phyloP scores from a whole-genome alignment of 2,888 invertebrate species.

The Rambutsinella grinnellia region DNA sequence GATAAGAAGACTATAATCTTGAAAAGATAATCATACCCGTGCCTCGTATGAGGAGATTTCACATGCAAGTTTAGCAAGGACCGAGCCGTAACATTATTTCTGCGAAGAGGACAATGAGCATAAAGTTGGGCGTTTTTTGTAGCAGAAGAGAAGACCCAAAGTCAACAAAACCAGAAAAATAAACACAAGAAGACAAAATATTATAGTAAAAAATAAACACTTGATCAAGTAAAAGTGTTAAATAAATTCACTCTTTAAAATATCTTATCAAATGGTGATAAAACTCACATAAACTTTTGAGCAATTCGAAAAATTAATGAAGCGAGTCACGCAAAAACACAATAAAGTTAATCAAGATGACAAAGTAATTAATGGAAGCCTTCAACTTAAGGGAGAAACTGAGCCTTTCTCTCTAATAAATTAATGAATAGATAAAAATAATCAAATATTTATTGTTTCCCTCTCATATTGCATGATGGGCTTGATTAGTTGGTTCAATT shows the following conservation, averaged over 20 bases:
- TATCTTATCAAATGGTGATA: no score
- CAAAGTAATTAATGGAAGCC: not conserved
- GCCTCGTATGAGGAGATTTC: conserved; percentile 67
- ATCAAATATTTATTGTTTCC: no score
- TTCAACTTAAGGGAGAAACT: not conserved
- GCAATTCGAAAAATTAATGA: conserved; percentile 8
- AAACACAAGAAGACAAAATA: conserved; percentile 6
- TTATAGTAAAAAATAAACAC: not conserved
- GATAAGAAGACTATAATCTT: no score
- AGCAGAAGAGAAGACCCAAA: conserved; percentile 26
- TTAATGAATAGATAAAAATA: no score
- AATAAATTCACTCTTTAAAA: no score
- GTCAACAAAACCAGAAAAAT: conserved; percentile 55
- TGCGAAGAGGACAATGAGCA: conserved; percentile 38
- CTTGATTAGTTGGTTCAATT: no score
- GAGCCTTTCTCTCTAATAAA: no score
- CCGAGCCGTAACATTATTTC: conserved; percentile 67
- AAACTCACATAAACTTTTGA: not conserved
- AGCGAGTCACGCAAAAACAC: conserved; percentile 24
- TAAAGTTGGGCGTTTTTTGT: conserved; percentile 2
- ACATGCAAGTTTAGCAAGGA: conserved; percentile 68
- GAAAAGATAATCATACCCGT: conserved; percentile 68
- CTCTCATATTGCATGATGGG: no score
- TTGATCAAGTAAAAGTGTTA: not conserved
- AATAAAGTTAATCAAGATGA: no score